Conservation (phyloP, 2,888 invertebrate species). For the Prosapia bicincta region DNA sequence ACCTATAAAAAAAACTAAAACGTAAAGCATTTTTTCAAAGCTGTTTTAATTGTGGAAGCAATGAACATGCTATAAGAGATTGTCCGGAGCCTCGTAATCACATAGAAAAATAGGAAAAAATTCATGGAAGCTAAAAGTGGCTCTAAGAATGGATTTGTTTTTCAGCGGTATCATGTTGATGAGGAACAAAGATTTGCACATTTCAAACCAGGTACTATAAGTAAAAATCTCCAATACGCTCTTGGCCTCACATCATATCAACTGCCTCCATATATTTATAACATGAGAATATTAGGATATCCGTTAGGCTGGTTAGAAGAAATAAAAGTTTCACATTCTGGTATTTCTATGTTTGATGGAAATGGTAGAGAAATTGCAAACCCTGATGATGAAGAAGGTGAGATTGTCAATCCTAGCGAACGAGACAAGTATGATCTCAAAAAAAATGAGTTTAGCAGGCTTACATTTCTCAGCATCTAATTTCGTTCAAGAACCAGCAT, state of each 20-base stretch:
- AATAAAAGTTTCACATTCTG: constrained; percentile 71
- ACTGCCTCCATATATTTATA: constrained; percentile 78
- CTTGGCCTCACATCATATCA: constrained; percentile 67
- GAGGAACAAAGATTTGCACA: constrained; percentile 68
- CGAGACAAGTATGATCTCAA: constrained; percentile 69
- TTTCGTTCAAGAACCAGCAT: no score
- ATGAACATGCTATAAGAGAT: constrained; percentile 66
- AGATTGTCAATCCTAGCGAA: constrained; percentile 51
- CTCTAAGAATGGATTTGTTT: constrained; percentile 16
- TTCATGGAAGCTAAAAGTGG: constrained; percentile 46
- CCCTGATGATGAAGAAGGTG: constrained; percentile 40
- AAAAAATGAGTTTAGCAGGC: no score
- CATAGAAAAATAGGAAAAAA: constrained; percentile 62
- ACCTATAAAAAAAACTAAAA: not conserved
- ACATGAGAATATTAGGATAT: constrained; percentile 85
- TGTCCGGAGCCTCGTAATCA: constrained; percentile 68
- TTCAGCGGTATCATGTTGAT: constrained; percentile 62
- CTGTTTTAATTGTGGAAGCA: constrained; percentile 84
- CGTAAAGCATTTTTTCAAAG: not conserved
- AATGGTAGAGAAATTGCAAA: constrained; percentile 37
- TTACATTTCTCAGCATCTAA: no score
- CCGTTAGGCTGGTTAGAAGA: constrained; percentile 95
- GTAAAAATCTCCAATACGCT: constrained; percentile 65
- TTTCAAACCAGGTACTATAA: constrained; percentile 70
- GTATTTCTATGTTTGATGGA: constrained; percentile 61